These are phyloP conservation scores for Phyto melanocephala DNA, from an alignment of 2,888 invertebrate genomes.

Conservation along the genomic window DNA sequence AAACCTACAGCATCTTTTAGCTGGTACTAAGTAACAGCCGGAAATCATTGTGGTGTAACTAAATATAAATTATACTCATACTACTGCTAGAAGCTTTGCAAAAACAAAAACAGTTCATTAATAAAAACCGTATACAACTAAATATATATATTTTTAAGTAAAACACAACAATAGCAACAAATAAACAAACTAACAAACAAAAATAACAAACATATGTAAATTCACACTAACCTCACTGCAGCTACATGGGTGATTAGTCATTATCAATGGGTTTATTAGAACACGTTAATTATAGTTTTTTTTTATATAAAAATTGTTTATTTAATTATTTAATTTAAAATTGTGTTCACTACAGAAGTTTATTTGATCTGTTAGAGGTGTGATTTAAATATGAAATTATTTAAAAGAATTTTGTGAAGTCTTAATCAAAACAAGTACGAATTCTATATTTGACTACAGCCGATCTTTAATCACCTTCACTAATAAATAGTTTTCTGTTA, in stretches of 20 bases:
- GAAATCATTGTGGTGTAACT: slow-evolving; percentile 59
- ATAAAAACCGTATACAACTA: slow-evolving; percentile 39
- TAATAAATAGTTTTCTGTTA: too few species aligned
- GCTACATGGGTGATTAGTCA: slow-evolving; percentile 35
- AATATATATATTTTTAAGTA: slow-evolving; percentile 21
- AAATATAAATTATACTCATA: slow-evolving; percentile 50
- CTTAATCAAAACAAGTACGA: too few species aligned
- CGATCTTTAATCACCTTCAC: too few species aligned
- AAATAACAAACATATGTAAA: slow-evolving; percentile 47
- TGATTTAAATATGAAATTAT: too few species aligned
- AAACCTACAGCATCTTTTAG: not conserved
- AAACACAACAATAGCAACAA: not conserved
- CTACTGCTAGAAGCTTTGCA: not conserved
- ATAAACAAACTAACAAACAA: not conserved
- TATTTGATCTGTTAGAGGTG: too few species aligned
- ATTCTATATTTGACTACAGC: too few species aligned
- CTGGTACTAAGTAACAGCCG: slow-evolving; percentile 48
- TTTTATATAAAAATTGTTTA: slow-evolving; percentile 8
- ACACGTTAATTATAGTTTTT: slow-evolving; percentile 1
- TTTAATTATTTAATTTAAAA: slow-evolving; percentile 10
- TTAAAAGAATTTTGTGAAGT: too few species aligned
- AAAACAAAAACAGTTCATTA: slow-evolving; percentile 36
- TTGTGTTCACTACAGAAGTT: not conserved
- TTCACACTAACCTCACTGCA: slow-evolving; percentile 42
- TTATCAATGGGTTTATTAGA: slow-evolving; percentile 22